These are phyloP conservation scores for Criorhina ranunculi DNA, from an alignment of 2,888 invertebrate genomes.

Conservation along the genomic window DNA sequence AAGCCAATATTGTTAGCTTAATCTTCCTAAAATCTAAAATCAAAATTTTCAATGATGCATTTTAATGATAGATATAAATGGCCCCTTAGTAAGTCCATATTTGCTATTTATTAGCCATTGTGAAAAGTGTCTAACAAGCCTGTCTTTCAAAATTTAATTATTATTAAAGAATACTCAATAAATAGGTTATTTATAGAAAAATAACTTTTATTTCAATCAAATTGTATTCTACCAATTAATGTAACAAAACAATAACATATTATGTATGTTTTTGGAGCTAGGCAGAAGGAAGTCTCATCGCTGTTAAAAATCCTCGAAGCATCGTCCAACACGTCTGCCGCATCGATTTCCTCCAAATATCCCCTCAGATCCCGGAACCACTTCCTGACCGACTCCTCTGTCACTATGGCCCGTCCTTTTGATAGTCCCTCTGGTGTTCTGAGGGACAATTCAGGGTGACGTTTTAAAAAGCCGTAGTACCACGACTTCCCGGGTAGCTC, in stretches of 20 bases:
- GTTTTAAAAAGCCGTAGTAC: slow-evolving; percentile 35
- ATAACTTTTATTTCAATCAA: no score
- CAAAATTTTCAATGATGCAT: slow-evolving; percentile 6
- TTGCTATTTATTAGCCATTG: background rate
- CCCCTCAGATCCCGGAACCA: slow-evolving; percentile 25
- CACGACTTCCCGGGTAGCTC: slow-evolving; percentile 20
- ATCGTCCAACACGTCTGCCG: slow-evolving; percentile 35
- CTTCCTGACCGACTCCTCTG: slow-evolving; percentile 43
- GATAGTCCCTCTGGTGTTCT: slow-evolving; percentile 41
- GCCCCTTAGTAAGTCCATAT: background rate
- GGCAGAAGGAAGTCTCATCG: no score
- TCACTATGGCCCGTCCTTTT: slow-evolving; percentile 40
- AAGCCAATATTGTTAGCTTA: slow-evolving; percentile 3
- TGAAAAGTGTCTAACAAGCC: background rate
- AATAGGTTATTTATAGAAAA: no score
- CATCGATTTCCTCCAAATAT: slow-evolving; percentile 10
- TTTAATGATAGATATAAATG: no score
- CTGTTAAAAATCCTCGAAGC: slow-evolving; percentile 49
- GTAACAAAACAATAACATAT: no score
- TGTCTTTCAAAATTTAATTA: slow-evolving; percentile 4
- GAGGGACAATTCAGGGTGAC: no score
- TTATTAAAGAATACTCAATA: no score
- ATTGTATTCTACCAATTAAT: no score
- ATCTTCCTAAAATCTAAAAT: slow-evolving; percentile 8
- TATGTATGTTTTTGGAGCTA: no score